These are phyloP conservation scores for Frankliniella intonsa DNA, from an alignment of 2,888 invertebrate species.

Conservation along the genomic window DNA sequence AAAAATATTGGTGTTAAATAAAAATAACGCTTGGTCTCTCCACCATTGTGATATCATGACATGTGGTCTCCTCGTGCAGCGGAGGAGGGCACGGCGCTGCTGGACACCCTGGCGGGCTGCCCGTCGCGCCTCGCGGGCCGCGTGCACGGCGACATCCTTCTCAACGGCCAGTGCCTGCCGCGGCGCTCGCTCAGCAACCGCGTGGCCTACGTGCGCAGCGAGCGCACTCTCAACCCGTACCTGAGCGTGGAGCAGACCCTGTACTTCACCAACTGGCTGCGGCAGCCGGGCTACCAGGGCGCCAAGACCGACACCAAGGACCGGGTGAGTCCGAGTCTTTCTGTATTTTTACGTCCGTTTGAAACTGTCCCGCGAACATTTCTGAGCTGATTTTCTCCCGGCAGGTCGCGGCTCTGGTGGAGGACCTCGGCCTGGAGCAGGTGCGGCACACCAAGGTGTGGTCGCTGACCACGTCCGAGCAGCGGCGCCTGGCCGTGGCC, in stretches of 20 bases:
- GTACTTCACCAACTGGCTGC: conserved; percentile 73
- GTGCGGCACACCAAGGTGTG: conserved; percentile 82
- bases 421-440: conserved; percentile 85
- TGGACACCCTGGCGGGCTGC: conserved; percentile 81
- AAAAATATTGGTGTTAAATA: no score
- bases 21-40: background rate
- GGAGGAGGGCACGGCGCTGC: conserved; percentile 77
- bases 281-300: conserved; percentile 47
- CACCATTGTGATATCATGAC: background rate
- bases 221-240: conserved; percentile 72
- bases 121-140: conserved; percentile 61
- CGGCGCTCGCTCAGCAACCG: conserved; percentile 64
- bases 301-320: conserved; percentile 67
- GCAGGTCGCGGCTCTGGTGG: conserved; percentile 81
- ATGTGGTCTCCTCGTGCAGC: conserved; percentile 47
- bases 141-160: conserved; percentile 70
- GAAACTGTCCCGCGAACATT: background rate
- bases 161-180: conserved; percentile 81
- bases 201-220: conserved; percentile 70
- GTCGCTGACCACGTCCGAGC: conserved; percentile 81
- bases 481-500: conserved; percentile 79
- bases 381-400: conserved; percentile 29
- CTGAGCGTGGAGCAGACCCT: conserved; percentile 89
- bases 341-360: background rate
- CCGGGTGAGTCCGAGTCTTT: conserved; percentile 51